These are phyloP conservation scores for Druon quercuslanigerum DNA, from an alignment of 1,140 invertebrate genomes.

Conservation along the genomic window DNA sequence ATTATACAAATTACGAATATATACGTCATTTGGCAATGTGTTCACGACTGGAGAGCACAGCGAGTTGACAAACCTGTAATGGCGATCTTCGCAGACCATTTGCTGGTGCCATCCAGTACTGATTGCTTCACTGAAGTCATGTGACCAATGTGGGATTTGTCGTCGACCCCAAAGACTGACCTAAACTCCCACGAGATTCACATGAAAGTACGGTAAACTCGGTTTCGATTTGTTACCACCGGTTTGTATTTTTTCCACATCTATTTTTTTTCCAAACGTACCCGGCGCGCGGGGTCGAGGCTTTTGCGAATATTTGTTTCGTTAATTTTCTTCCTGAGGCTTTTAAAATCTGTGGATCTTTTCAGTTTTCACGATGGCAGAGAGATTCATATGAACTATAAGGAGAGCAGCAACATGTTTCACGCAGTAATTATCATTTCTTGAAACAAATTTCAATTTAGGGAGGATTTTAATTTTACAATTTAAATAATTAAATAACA, in stretches of 20 bases:
- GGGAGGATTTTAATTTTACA: too few relatives aligned
- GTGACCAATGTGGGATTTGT: conserved; percentile 94
- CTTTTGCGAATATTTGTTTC: not conserved
- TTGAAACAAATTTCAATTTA: not conserved
- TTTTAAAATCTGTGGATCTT: conserved; percentile 2
- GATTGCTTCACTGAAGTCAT: conserved; percentile 99
- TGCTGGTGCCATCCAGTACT: conserved; percentile 99
- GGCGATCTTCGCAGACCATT: conserved; percentile 99
- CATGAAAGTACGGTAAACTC: conserved; percentile 60
- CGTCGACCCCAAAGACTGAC: conserved; percentile 95
- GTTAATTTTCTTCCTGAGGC: not conserved
- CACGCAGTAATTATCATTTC: not conserved
- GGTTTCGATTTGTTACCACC: not conserved
- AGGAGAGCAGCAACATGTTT: not conserved
- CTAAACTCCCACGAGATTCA: conserved; percentile 80
- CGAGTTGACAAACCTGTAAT: conserved; percentile 93
- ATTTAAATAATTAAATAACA: too few relatives aligned
- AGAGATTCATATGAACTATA: not conserved
- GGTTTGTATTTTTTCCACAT: conserved; percentile 23
- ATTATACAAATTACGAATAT: conserved; percentile 55
- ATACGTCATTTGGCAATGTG: conserved; percentile 51
- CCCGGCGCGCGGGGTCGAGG: conserved; percentile 16
- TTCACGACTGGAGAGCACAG: conserved; percentile 57
- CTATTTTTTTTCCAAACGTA: conserved; percentile 9
- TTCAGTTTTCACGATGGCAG: conserved; percentile 5